phyloP scores from a whole-genome alignment of 53 echinoderm and acorn worm genomes.

The Mesocentrotus franciscanus region DNA sequence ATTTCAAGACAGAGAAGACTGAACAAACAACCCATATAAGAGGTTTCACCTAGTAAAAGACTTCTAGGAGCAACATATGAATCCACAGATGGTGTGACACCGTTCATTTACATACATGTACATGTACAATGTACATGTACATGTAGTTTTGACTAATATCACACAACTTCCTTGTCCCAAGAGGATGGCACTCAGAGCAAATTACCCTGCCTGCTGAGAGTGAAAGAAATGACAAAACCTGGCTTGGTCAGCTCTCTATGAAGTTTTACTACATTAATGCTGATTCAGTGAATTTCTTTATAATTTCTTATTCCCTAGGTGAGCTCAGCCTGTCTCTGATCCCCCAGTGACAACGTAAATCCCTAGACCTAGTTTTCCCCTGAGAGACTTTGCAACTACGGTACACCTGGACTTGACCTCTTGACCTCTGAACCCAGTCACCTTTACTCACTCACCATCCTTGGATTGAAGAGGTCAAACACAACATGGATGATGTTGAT shows the following conservation, averaged over 20 bases:
- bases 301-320: not conserved
- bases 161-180: not conserved
- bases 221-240: not conserved
- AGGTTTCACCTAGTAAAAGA: not conserved
- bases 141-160: not conserved
- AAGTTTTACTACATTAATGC: not conserved
- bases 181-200: not conserved
- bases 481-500: not conserved
- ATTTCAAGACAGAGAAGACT: no score
- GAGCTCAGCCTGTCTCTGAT: not conserved
- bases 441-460: not conserved
- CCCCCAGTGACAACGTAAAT: constrained; percentile 5
- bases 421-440: not conserved
- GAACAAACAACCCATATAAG: not conserved
- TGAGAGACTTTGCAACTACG: not conserved
- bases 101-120: not conserved
- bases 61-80: not conserved
- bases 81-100: not conserved
- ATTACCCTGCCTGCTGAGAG: not conserved
- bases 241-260: not conserved
- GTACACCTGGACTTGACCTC: not conserved
- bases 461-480: not conserved
- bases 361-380: not conserved
- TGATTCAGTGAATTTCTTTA: not conserved
- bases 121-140: not conserved